Evolutionary conservation across 2,888 invertebrate genomes (phyloP).

Genomic region (Drosophila atripex): DNA sequence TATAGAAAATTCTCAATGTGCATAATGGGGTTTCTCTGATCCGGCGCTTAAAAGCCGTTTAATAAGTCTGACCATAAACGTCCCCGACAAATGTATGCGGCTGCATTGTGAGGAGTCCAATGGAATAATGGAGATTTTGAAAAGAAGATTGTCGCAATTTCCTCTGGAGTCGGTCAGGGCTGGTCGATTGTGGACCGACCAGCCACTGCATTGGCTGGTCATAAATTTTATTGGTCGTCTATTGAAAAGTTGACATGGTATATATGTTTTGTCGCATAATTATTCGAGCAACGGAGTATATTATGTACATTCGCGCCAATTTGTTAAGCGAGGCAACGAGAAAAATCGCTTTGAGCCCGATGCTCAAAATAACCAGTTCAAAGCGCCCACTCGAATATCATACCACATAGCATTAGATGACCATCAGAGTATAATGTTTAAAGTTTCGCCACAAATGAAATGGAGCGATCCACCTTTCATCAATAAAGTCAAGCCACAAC

Average conservation of each 20-base stretch:
- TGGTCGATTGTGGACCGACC: slow-evolving; percentile 26
- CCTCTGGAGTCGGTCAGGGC: slow-evolving; percentile 19
- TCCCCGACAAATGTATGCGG: slow-evolving; percentile 64
- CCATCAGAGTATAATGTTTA: slow-evolving; percentile 49
- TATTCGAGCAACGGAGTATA: slow-evolving; percentile 17
- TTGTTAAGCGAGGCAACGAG: neutral
- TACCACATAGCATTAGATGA: slow-evolving; percentile 11
- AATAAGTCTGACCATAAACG: slow-evolving; percentile 67
- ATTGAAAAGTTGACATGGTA: slow-evolving; percentile 67
- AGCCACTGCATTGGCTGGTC: slow-evolving; percentile 53
- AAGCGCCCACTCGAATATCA: slow-evolving; percentile 8
- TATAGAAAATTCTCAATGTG: slow-evolving; percentile 52
- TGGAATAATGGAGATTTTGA: slow-evolving; percentile 7
- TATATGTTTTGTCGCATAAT: slow-evolving; percentile 73
- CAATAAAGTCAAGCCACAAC: slow-evolving; percentile 59
- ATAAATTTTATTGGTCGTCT: slow-evolving; percentile 57
- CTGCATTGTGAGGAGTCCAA: slow-evolving; percentile 21
- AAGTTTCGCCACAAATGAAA: slow-evolving; percentile 34
- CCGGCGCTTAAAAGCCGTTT: slow-evolving; percentile 73
- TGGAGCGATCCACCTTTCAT: slow-evolving; percentile 50
- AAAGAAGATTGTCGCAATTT: neutral
- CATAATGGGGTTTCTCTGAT: slow-evolving; percentile 34
- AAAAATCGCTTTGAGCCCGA: neutral
- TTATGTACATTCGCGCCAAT: neutral
- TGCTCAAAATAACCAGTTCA: neutral